Evolutionary conservation across 2,888 invertebrate genomes (phyloP).

Genomic region (Ophioninae sp.): DNA sequence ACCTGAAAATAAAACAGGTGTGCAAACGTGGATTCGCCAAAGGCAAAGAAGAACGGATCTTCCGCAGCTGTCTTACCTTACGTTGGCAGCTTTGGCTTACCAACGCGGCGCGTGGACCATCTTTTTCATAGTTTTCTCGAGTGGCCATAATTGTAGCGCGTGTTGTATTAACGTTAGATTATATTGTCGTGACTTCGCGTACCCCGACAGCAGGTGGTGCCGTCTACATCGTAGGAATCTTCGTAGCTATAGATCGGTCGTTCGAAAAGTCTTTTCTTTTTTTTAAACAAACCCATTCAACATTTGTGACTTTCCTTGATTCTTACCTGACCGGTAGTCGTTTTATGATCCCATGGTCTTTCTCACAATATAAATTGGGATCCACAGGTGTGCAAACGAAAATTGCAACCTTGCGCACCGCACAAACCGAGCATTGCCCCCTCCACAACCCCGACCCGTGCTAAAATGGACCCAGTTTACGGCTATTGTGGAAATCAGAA

Average conservation of each 20-base stretch:
- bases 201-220: background rate
- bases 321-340: conserved; percentile 40
- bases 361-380: conserved; percentile 21
- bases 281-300: background rate
- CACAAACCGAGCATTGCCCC: background rate
- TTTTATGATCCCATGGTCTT: conserved; percentile 37
- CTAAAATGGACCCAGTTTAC: background rate
- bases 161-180: background rate
- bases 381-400: conserved; percentile 47
- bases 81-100: background rate
- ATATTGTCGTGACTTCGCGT: background rate
- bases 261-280: background rate
- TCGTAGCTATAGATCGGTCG: background rate
- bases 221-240: background rate
- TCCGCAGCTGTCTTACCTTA: background rate
- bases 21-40: background rate
- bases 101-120: too few relatives aligned
- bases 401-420: background rate
- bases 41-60: background rate
- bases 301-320: background rate
- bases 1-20: background rate
- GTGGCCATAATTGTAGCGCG: background rate
- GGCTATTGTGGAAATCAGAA: background rate
- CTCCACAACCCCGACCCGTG: background rate
- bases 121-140: background rate